phyloP scores from a whole-genome alignment of 2,113 vertebrate species.

The Setophaga petechia region DNA sequence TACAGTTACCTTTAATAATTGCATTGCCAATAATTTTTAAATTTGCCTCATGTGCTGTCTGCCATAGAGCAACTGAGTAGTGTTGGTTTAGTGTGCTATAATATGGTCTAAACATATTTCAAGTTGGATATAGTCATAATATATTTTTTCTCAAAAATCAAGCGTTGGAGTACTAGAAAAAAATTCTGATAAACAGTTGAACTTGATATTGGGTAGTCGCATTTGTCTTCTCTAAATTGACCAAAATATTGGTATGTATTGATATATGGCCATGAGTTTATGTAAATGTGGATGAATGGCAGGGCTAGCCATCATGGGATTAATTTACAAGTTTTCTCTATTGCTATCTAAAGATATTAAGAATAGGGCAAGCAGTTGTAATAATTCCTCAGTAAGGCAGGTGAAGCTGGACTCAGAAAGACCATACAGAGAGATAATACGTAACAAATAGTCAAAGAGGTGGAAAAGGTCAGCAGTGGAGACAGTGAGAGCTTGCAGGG shows the following conservation, averaged over 20 bases:
- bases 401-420: not conserved
- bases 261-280: not conserved
- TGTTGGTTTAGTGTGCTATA: not conserved
- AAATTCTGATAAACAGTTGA: not conserved
- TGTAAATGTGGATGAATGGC: not conserved
- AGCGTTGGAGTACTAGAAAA: not conserved
- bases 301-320: not conserved
- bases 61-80: not conserved
- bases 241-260: not conserved
- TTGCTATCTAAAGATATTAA: not conserved
- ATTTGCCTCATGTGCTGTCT: not conserved
- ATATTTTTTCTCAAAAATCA: not conserved
- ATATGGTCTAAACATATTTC: not conserved
- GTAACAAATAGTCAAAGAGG: not conserved
- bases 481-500: not conserved
- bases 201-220: not conserved
- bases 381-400: not conserved
- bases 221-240: not conserved
- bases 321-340: not conserved
- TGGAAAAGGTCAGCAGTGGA: not conserved
- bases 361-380: not conserved
- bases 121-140: not conserved
- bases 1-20: not conserved
- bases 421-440: not conserved
- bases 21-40: rapidly evolving